phyloP scores from a whole-genome alignment of 2,113 vertebrate genomes.

The Colossoma macropomum region DNA sequence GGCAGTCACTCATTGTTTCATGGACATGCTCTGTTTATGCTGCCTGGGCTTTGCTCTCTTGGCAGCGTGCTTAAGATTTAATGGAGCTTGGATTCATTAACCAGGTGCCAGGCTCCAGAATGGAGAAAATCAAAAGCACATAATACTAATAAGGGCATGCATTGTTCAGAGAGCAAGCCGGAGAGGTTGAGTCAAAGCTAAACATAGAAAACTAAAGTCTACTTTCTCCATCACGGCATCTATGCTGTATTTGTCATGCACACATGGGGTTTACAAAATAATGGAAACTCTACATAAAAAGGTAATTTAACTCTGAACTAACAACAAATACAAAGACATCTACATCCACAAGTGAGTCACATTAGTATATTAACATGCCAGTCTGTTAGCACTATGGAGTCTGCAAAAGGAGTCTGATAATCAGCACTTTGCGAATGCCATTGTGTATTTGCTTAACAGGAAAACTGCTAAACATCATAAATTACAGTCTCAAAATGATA shows the following conservation, averaged over 20 bases:
- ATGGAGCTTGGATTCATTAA: slow-evolving; percentile 17
- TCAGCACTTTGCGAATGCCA: no score
- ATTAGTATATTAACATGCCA: no score
- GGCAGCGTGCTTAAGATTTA: background rate
- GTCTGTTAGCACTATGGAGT: no score
- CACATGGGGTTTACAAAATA: no score
- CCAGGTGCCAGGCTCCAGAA: slow-evolving; percentile 17
- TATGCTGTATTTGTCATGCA: background rate
- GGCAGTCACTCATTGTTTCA: slow-evolving; percentile 31
- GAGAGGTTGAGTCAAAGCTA: background rate
- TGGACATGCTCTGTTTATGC: slow-evolving; percentile 17
- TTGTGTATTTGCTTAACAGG: no score
- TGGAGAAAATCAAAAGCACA: background rate
- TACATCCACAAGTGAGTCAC: no score
- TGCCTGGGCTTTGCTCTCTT: background rate
- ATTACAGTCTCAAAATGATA: no score
- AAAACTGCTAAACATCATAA: background rate
- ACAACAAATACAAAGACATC: no score
- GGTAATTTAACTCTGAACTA: no score
- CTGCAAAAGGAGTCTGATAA: no score
- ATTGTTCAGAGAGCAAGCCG: background rate
- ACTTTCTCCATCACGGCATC: background rate
- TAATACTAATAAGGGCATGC: slow-evolving; percentile 5
- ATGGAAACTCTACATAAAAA: no score
- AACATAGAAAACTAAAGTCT: background rate